Percentiles rank a stretch among this genome's conserved stretches.
These are phyloP conservation scores for Leptatherina wallacei DNA, from an alignment of 2,797 vertebrate genomes.

Conservation along the genomic window DNA sequence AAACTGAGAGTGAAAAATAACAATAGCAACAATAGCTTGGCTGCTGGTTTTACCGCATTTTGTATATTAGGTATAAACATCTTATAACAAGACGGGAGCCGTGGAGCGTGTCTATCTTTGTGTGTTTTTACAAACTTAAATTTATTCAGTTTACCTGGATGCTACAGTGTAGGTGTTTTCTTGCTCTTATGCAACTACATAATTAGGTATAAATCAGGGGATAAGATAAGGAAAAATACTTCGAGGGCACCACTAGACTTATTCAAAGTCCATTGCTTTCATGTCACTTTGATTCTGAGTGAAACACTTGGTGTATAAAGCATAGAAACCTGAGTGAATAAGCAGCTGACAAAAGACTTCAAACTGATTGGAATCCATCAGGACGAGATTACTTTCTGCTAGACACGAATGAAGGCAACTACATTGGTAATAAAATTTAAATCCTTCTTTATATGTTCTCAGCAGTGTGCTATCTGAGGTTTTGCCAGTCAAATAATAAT, in stretches of 20 bases:
- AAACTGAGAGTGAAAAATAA: conserved; percentile 34
- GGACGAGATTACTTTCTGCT: not conserved
- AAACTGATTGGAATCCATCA: not conserved
- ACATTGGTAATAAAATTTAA: not conserved
- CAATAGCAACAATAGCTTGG: conserved; percentile 12
- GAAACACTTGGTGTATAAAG: not conserved
- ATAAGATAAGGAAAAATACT: not conserved
- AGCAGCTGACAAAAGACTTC: not conserved
- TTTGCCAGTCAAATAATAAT: not conserved
- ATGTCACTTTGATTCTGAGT: not conserved
- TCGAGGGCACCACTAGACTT: not conserved
- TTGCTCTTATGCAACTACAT: not conserved
- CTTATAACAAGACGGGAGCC: not conserved
- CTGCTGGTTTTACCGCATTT: not conserved
- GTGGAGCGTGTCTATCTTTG: not conserved
- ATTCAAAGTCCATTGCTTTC: not conserved
- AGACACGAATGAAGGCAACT: not conserved
- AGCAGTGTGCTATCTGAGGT: not conserved
- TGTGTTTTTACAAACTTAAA: not conserved
- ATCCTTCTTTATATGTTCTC: not conserved
- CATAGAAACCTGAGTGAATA: not conserved
- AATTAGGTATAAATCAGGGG: conserved; percentile 18
- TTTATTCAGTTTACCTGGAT: not conserved
- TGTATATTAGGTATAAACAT: not conserved
- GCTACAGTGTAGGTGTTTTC: not conserved